Conservation (phyloP, 2,113 vertebrate species). For the Gnathonemus echidnorhynchus region DNA sequence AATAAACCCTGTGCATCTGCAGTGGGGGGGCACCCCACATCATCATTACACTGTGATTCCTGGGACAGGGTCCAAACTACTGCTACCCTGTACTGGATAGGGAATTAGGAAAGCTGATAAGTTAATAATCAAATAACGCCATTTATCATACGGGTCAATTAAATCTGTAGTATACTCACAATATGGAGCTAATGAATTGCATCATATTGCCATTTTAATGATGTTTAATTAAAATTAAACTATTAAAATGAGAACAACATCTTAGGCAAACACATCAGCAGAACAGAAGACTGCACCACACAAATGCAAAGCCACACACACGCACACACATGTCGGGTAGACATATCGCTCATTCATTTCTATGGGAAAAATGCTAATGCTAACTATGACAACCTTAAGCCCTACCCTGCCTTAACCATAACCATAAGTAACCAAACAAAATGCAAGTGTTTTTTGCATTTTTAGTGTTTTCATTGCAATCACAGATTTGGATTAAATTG, state of each 20-base stretch:
- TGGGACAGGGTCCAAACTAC: neutral
- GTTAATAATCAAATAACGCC: neutral
- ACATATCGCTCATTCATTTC: too few relatives aligned
- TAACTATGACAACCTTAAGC: too few relatives aligned
- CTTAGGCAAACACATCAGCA: neutral
- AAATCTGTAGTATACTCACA: neutral
- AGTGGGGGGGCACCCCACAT: neutral
- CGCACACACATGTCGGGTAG: too few relatives aligned
- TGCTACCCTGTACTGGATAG: neutral
- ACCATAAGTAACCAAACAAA: too few relatives aligned
- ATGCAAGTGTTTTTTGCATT: too few relatives aligned
- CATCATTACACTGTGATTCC: neutral
- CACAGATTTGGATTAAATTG: too few relatives aligned
- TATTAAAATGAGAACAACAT: neutral
- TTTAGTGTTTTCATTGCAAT: too few relatives aligned
- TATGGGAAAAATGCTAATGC: too few relatives aligned
- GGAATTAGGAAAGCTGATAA: neutral
- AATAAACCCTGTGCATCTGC: neutral
- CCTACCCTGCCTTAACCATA: too few relatives aligned
- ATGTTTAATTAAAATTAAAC: neutral
- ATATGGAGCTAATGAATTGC: neutral
- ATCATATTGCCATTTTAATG: neutral
- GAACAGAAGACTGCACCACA: neutral
- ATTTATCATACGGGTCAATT: neutral
- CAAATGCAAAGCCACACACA: too few relatives aligned